Evolutionary conservation across 1,140 invertebrate genomes (phyloP).

Genomic region (Aphelinus atriplicis): DNA sequence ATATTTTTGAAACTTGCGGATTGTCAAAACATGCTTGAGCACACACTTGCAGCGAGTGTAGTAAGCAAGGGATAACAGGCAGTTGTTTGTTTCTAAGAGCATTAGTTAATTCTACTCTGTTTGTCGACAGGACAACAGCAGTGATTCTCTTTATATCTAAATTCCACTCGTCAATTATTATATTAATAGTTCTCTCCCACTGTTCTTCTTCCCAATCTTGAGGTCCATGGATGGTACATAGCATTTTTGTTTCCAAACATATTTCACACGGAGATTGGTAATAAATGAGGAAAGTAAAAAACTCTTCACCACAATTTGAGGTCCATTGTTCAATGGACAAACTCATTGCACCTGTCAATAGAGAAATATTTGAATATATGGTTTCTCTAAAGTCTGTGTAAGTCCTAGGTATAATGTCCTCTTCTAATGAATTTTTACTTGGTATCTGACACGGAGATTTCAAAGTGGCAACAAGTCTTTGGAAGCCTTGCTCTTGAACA

Average conservation of each 20-base stretch:
- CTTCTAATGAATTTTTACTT: constrained; percentile 64
- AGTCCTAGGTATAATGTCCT: constrained; percentile 66
- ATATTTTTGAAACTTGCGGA: constrained; percentile 56
- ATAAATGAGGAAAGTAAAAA: constrained; percentile 64
- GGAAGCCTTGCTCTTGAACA: constrained; percentile 67
- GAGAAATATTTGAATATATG: constrained; percentile 53
- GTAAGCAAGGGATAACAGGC: constrained; percentile 64
- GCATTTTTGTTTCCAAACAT: constrained; percentile 57
- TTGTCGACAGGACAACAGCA: constrained; percentile 62
- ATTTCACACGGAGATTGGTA: constrained; percentile 61
- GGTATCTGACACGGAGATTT: constrained; percentile 68
- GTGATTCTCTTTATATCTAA: constrained; percentile 63
- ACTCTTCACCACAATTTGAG: constrained; percentile 61
- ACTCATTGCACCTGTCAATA: constrained; percentile 57
- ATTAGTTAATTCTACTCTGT: constrained; percentile 54
- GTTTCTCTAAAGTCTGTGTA: constrained; percentile 63
- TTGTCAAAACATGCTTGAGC: constrained; percentile 64
- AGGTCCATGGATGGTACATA: constrained; percentile 58
- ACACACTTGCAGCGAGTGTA: constrained; percentile 65
- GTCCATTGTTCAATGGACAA: constrained; percentile 67
- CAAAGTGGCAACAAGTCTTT: constrained; percentile 64
- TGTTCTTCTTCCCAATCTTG: constrained; percentile 58
- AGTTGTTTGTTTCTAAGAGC: constrained; percentile 58
- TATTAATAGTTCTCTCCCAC: constrained; percentile 60
- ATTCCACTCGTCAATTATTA: constrained; percentile 62